Evolutionary conservation across 2,797 vertebrate genomes (phyloP).

Genomic region (Muscicapa striata): DNA sequence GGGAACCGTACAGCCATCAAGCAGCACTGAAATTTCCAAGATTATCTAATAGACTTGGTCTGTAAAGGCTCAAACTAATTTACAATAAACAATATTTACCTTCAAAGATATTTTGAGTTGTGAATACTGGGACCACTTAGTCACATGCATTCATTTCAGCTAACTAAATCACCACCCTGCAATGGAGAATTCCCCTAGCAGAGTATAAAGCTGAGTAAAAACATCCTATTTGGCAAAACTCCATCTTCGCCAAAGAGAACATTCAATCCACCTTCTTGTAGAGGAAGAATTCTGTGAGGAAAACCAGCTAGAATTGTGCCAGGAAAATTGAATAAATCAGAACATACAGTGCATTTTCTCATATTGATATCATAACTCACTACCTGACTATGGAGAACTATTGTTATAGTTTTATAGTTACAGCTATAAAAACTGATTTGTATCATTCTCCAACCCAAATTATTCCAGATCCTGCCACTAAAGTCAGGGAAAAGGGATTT

Average conservation of each 20-base stretch:
- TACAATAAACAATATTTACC: background rate
- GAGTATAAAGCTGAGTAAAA: background rate
- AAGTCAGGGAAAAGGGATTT: background rate
- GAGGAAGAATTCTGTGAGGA: background rate
- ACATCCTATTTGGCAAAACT: background rate
- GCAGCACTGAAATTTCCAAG: background rate
- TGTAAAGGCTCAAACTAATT: background rate
- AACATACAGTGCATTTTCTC: background rate
- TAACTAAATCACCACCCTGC: background rate
- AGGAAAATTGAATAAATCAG: background rate
- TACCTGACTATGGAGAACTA: background rate
- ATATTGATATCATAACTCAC: background rate
- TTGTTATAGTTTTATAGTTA: background rate
- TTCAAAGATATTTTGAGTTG: background rate
- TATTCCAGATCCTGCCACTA: background rate
- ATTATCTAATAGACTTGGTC: background rate
- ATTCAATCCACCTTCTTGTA: background rate
- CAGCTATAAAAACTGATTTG: background rate
- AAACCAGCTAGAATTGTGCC: background rate
- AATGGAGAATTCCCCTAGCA: background rate
- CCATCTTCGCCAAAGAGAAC: background rate
- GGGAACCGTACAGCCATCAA: background rate
- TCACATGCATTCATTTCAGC: background rate
- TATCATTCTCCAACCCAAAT: background rate
- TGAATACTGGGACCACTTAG: background rate